Percentiles rank a stretch among this genome's conserved stretches.
These are phyloP conservation scores for Acholoe squamosa DNA, from an alignment of 2,888 invertebrate species.

Conservation along the genomic window DNA sequence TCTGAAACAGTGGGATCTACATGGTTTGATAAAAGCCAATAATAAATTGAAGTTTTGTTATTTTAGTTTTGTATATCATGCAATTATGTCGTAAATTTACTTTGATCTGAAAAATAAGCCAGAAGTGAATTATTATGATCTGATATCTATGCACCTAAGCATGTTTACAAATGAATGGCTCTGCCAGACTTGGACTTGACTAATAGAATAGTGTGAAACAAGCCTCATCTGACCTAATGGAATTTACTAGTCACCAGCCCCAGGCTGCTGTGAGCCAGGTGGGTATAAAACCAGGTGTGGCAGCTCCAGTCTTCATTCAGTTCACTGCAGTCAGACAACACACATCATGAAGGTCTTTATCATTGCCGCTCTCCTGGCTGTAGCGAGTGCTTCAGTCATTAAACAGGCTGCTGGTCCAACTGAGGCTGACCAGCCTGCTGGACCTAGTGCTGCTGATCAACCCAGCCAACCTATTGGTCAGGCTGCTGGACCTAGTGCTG, in stretches of 20 bases:
- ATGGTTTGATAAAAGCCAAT: too few species aligned
- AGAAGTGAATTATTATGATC: neutral
- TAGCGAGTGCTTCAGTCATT: neutral
- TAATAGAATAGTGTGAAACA: too few species aligned
- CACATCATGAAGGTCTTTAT: neutral
- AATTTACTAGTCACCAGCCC: neutral
- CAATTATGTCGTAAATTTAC: too few species aligned
- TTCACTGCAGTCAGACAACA: neutral
- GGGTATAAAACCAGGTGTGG: constrained; percentile 5
- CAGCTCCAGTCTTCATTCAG: neutral
- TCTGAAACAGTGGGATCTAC: too few species aligned
- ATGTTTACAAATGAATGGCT: too few species aligned
- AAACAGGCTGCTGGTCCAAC: neutral
- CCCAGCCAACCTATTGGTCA: neutral
- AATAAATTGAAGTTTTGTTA: too few species aligned
- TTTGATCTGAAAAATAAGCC: neutral
- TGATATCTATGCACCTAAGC: neutral
- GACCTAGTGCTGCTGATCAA: neutral
- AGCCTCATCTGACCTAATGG: neutral
- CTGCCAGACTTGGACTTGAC: too few species aligned
- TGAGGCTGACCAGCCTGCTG: neutral
- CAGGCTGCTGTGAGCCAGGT: neutral
- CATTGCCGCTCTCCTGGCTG: neutral
- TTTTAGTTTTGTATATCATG: too few species aligned
- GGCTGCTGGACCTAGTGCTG: neutral